Evolutionary conservation across 2,113 vertebrate species (phyloP), one percentile per base, ranked within the genome.

Genomic region (Aythya baeri): DNA sequence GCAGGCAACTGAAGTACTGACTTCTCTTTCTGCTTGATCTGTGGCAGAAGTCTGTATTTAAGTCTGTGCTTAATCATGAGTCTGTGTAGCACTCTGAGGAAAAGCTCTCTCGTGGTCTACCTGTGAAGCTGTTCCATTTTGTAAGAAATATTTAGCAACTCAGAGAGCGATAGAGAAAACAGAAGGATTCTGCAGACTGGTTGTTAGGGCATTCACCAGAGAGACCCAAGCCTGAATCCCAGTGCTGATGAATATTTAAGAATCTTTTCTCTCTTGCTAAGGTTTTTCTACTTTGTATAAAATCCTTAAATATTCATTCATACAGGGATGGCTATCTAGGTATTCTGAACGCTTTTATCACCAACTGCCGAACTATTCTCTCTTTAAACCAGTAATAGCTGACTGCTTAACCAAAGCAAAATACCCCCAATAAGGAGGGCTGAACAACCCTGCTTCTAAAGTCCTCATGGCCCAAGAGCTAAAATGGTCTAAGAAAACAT

Each of bases 1-100:
- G 0, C 1, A 41, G 25, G 13, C 73, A 21, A 13, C 17, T 4
- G 14, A 25, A 0, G 0, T 25, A 52, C 1, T n/a, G 31, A 80
- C 38, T 73, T 10, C 7, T 66, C 71, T 78, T 91, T 83, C 71
- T 90, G 22, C 27, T 54, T 76, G 10, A 66, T 86, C 44, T 73
- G 7, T 57, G 34, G 12, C 26, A 83, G 71, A 75, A 89, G 9
- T n/a, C 49, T 88, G 44, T 80, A 27, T 26, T n/a, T 41, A 26
- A 36, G 17, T 31, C 43, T 62, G 11, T 61, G 43, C 27, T 92
- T 78, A 89, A 43, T 67, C 67, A 38, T 5, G 5, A 62, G 20
- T 22, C 74, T 46, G 4, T 2, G 0, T 50, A 21, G 41, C 4
- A 6, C 15, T 29, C 21, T 36, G 31, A 63, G 31, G 9, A 66